Evolutionary conservation across 64 coral and sea anemone species (phyloP).

Genomic region (Pocillopora verrucosa): DNA sequence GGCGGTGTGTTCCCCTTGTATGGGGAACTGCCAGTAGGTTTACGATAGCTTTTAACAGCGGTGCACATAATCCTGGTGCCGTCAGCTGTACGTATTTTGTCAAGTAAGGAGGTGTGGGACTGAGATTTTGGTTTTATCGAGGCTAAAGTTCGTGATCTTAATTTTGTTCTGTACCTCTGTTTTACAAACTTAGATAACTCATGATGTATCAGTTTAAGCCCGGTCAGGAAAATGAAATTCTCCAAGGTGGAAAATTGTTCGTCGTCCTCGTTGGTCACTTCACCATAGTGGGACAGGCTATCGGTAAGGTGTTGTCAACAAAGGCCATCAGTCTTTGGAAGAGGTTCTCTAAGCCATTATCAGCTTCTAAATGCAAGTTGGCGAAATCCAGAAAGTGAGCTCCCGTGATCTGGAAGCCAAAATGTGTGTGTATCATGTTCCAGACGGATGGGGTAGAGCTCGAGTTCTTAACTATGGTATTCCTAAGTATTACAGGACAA

Average conservation of each 20-base stretch:
- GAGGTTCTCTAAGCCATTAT: constrained; percentile 8
- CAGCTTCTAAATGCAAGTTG: constrained; percentile 28
- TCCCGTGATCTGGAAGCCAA: constrained; percentile 31
- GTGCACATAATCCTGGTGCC: neutral
- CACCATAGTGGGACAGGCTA: constrained; percentile 35
- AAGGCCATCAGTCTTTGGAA: constrained; percentile 55
- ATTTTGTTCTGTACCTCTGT: constrained; percentile 3
- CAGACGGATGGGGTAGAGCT: constrained; percentile 11
- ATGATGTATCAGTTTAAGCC: constrained; percentile 15
- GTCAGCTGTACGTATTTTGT: neutral
- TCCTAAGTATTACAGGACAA: neutral
- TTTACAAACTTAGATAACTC: constrained; percentile 15
- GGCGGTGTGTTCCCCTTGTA: neutral
- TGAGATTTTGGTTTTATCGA: constrained; percentile 32
- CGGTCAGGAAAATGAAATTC: constrained; percentile 8
- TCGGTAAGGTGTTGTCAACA: constrained; percentile 32
- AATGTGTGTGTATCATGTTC: constrained; percentile 16
- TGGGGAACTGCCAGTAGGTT: neutral
- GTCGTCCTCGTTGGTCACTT: neutral
- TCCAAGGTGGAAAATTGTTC: neutral
- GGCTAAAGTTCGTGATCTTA: neutral
- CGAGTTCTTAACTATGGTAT: constrained; percentile 20
- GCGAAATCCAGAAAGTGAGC: constrained; percentile 47
- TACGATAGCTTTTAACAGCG: neutral
- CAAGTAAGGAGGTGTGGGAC: neutral